Conservation (phyloP, 2,888 invertebrate genomes). For the Caprella mutica region DNA sequence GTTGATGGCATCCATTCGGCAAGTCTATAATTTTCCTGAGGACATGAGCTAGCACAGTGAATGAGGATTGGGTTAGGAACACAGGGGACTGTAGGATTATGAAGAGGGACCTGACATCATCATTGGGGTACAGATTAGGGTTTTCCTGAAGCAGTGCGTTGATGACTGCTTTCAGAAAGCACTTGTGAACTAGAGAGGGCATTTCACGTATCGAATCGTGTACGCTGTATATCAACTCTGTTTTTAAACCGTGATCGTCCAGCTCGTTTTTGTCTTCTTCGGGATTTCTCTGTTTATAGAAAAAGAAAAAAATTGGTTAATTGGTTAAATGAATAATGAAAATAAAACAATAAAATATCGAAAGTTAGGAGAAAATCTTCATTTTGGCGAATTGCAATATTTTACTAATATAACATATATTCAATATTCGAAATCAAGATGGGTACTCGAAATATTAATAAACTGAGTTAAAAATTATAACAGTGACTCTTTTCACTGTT, state of each 20-base stretch:
- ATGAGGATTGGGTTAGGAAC: conserved; percentile 48
- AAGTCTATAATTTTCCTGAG: conserved; percentile 48
- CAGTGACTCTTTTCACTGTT: too few relatives aligned
- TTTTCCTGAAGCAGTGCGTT: conserved; percentile 47
- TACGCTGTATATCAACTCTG: conserved; percentile 46
- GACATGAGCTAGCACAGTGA: conserved; percentile 50
- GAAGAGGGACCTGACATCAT: conserved; percentile 48
- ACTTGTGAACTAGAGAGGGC: conserved; percentile 38
- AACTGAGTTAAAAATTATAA: too few relatives aligned
- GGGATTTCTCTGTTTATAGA: conserved; percentile 40
- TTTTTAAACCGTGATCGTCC: conserved; percentile 46
- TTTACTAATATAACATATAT: too few relatives aligned
- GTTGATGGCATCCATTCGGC: conserved; percentile 48
- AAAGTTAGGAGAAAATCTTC: too few relatives aligned
- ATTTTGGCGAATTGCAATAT: too few relatives aligned
- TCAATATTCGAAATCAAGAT: too few relatives aligned
- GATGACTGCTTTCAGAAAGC: conserved; percentile 48
- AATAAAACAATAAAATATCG: too few relatives aligned
- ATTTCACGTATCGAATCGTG: conserved; percentile 46
- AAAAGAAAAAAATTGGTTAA: too few relatives aligned
- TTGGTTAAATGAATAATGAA: too few relatives aligned
- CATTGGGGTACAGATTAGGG: conserved; percentile 46
- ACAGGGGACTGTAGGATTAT: conserved; percentile 49
- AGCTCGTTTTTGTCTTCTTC: conserved; percentile 43
- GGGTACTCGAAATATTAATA: too few relatives aligned